Evolutionary conservation across 2,113 vertebrate species (phyloP).

Genomic region (Bambusicola thoracicus): DNA sequence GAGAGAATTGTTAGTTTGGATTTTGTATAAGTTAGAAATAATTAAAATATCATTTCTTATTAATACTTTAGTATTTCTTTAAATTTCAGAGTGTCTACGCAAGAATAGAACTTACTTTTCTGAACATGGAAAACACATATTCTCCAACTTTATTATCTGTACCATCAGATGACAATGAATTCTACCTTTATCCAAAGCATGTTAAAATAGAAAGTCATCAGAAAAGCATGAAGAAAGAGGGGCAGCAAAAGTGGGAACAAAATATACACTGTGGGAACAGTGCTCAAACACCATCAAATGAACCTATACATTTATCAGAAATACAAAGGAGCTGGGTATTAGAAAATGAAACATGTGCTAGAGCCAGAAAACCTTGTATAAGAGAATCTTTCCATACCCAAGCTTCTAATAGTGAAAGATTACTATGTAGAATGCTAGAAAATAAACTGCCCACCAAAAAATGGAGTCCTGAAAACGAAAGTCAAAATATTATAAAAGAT

Average conservation of each 20-base stretch:
- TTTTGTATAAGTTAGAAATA: neutral
- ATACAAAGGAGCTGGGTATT: neutral
- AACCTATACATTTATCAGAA: neutral
- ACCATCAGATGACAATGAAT: slow-evolving; percentile 13
- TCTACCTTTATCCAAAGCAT: neutral
- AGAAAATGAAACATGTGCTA: neutral
- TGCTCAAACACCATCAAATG: neutral
- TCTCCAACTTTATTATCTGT: neutral
- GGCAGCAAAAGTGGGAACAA: neutral
- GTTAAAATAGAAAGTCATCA: slow-evolving; percentile 27
- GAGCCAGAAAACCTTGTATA: neutral
- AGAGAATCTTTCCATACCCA: neutral
- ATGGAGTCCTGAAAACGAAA: neutral
- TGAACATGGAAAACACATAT: slow-evolving; percentile 31
- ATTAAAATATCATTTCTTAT: neutral
- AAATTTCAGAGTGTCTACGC: slow-evolving; percentile 16
- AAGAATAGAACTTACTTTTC: neutral
- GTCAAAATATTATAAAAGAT: neutral
- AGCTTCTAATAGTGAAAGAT: neutral
- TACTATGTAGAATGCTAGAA: neutral
- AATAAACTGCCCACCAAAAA: neutral
- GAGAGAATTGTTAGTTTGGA: neutral
- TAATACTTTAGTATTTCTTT: slow-evolving; percentile 16
- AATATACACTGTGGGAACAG: neutral
- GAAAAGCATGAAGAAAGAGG: neutral